Conservation (phyloP, 1,140 invertebrate species). For the Hycleus phaleratus region DNA sequence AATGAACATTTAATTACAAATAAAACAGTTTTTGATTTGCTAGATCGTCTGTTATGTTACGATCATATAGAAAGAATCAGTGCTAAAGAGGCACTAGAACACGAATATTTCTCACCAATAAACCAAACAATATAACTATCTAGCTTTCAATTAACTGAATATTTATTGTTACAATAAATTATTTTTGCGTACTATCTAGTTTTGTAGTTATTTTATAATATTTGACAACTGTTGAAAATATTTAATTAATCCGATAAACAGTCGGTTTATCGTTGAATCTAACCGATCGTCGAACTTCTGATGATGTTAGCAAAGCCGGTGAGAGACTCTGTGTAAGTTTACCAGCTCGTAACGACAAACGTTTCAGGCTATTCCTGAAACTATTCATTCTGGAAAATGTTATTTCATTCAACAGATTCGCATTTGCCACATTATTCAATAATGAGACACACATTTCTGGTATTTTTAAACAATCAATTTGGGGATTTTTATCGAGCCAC, state of each 20-base stretch:
- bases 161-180: too few relatives aligned
- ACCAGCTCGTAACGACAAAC: slow-evolving; percentile 21
- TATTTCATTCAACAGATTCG: slow-evolving; percentile 20
- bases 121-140: too few relatives aligned
- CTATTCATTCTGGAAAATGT: slow-evolving; percentile 27
- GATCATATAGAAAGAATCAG: slow-evolving; percentile 98
- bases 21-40: slow-evolving; percentile 94
- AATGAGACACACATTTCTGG: slow-evolving; percentile 27
- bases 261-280: slow-evolving; percentile 23
- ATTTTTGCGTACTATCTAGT: too few relatives aligned
- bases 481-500: slow-evolving; percentile 28
- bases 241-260: slow-evolving; percentile 18
- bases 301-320: background rate
- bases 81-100: slow-evolving; percentile 96
- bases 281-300: slow-evolving; percentile 15
- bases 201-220: too few relatives aligned
- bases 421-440: slow-evolving; percentile 18
- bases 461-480: slow-evolving; percentile 20
- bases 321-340: background rate
- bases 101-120: slow-evolving; percentile 76
- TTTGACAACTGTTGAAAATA: too few relatives aligned
- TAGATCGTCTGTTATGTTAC: slow-evolving; percentile 95
- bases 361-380: slow-evolving; percentile 28
- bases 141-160: too few relatives aligned
- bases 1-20: slow-evolving; percentile 93